Base-by-base conservation (phyloP, 2,888 invertebrate species). In the Drosophila borealis region DNA sequence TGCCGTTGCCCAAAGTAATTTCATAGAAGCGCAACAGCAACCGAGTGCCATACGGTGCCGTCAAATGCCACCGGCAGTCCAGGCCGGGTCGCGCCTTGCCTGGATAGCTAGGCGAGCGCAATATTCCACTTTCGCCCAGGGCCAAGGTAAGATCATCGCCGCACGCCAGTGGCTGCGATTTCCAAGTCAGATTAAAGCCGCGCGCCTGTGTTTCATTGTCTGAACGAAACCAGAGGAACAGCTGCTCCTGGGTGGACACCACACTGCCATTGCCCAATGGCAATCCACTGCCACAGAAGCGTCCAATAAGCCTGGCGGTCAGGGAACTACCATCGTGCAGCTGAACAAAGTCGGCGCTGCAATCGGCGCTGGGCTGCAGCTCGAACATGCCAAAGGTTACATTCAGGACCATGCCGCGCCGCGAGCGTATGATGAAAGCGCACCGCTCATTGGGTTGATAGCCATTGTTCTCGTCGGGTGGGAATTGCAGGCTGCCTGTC, bases 61-160 rank as follows among this genome's bases (percentile, higher is more conserved):
- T 81, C 41, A 98, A 92, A n/a, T 92, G 92, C 98, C 98, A 98
- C 67, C 94, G 94, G 89, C 98, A 98, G 88, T 98, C 96, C 39
- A 94, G 91, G 89, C 96, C 95, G 1, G 95, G 93, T 0, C 98
- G 97, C 90, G 98, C 97, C 77, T 94, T 94, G 5, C 96, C 96
- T 0, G 98, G 98, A 78, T 96, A 97, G 0, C 98, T 98, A 0
- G 98, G 98, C 0, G 98, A 97, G 63, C 94, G 94, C 41, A 98
- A 94, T 0, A 95, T 93, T 0, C 98, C 98, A 80, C 95, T 95
- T 6, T 63, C 51, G 4, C 94, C 78, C 2, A 36, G 92, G 0
- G 91, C 90, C 3, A 87, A 55, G 0, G 0, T 2, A 0, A 95
- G 82, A 8, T 92, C 92, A 0, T 95, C 96, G 53, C 98, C 98